Percentiles rank a stretch among this genome's conserved stretches.
Evolutionary conservation across 2,888 invertebrate species (phyloP).

Genomic region (Acleris literana): DNA sequence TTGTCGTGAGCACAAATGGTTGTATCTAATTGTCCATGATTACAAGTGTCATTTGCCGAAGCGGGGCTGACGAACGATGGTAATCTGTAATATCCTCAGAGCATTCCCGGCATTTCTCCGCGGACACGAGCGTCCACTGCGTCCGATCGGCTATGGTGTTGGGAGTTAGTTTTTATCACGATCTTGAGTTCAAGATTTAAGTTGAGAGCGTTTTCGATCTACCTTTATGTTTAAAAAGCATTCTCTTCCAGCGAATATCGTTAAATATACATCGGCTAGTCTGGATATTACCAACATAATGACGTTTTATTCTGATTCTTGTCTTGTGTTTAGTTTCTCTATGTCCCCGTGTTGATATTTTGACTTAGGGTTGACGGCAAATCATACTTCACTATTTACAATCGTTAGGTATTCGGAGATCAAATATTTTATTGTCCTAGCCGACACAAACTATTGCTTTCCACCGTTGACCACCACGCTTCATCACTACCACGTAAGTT

Average conservation of each 20-base stretch:
- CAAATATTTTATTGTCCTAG: no score
- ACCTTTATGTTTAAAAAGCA: no score
- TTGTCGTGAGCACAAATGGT: slow-evolving; percentile 9
- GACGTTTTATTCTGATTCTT: not conserved
- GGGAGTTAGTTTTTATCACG: slow-evolving; percentile 20
- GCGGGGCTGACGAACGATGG: slow-evolving; percentile 16
- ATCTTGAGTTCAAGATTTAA: not conserved
- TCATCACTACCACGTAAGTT: no score
- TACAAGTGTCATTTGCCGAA: slow-evolving; percentile 17
- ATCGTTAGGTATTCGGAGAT: no score
- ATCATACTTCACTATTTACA: no score
- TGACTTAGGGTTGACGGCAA: no score
- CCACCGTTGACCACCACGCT: no score
- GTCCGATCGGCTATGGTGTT: slow-evolving; percentile 43
- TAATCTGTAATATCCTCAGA: slow-evolving; percentile 24
- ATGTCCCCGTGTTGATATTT: no score
- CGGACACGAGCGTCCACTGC: slow-evolving; percentile 40
- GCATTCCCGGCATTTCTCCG: slow-evolving; percentile 29
- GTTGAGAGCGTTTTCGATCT: not conserved
- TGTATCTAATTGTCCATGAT: slow-evolving; percentile 35
- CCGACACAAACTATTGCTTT: no score
- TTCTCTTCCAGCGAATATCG: no score
- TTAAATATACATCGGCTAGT: no score
- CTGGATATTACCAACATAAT: no score
- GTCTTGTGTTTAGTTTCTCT: not conserved